These are phyloP conservation scores for Gonatopus flavifemur DNA, from an alignment of 1,140 invertebrate genomes.

Conservation along the genomic window DNA sequence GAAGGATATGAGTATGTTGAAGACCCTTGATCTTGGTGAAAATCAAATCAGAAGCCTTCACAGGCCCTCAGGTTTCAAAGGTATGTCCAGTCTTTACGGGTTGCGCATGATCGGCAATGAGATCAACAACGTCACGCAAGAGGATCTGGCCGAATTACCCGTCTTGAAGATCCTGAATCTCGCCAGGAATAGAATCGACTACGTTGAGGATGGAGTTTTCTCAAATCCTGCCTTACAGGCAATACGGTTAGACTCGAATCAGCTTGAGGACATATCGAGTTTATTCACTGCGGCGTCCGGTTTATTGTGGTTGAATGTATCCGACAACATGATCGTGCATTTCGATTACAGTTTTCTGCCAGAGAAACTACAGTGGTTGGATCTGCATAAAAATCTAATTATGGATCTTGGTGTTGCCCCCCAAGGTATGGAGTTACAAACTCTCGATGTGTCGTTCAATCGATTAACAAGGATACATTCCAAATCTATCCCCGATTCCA, in stretches of 20 bases:
- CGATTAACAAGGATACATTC: slow-evolving; percentile 70
- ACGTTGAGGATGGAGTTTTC: slow-evolving; percentile 75
- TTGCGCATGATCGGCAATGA: slow-evolving; percentile 80
- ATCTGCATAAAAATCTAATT: slow-evolving; percentile 80
- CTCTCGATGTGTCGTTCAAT: slow-evolving; percentile 80
- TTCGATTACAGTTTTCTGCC: slow-evolving; percentile 83
- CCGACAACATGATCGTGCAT: slow-evolving; percentile 77
- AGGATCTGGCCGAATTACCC: slow-evolving; percentile 71
- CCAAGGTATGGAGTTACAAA: slow-evolving; percentile 62
- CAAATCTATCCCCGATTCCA: slow-evolving; percentile 74
- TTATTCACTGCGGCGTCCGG: slow-evolving; percentile 74
- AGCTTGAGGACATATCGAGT: slow-evolving; percentile 73
- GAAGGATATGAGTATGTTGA: slow-evolving; percentile 72
- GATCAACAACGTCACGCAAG: slow-evolving; percentile 72
- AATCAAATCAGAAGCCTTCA: slow-evolving; percentile 76
- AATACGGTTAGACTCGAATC: slow-evolving; percentile 77
- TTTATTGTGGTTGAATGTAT: slow-evolving; percentile 81
- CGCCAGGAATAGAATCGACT: slow-evolving; percentile 77
- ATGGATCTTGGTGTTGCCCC: slow-evolving; percentile 66
- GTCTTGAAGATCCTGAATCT: slow-evolving; percentile 79
- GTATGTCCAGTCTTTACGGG: slow-evolving; percentile 76
- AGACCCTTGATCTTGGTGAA: slow-evolving; percentile 79
- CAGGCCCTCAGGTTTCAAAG: slow-evolving; percentile 78
- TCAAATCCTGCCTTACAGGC: slow-evolving; percentile 76
- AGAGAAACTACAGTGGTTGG: slow-evolving; percentile 75